Evolutionary conservation across 2,113 vertebrate species (phyloP), one percentile per base, ranked within the genome.

Genomic region (Sigmodon hispidus): DNA sequence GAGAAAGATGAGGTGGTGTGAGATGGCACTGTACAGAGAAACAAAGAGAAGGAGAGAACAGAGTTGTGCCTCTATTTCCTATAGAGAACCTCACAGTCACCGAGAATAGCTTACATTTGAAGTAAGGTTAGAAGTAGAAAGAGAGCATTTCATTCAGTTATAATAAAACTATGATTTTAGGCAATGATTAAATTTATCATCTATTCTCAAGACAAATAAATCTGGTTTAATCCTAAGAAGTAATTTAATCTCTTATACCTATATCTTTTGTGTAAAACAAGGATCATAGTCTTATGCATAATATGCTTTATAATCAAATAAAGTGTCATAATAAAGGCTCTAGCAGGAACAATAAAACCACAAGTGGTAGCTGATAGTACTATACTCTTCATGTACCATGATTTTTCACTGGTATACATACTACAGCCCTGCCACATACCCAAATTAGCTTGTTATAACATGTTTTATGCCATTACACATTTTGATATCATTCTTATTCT

Each of bases 261-360:
- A 73, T 19, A 6, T 85, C 48, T 87, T 87, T 93, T 59, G 55
- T 69, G 15, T 85, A 89, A 94, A 91, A 93, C 75, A 22, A 87
- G n/a, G 31, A 91, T 94, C 34, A 40, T 50, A 90, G 80, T 86
- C 22, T 89, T 61, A 72, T 61, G 29, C 24, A 40, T 29, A 77
- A 19, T 76, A 1, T 89, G 22, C 57, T 85, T 43, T 16, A 76
- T 34, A 26, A 83, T 52, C 89, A 83, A 91, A 45, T 76, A 1
- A 89, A 94, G 91, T 48, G 7, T 52, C 57, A 86, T 52, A 63
- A 15, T 84, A 63, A 89, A 84, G 50, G 50, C 24, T 6, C 76
- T 81, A 81, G 57, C 3, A 48, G 72, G 45, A 85, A 15, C 72
- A 83, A 72, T 26, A 80, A 83, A 81, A 11, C 13, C 5, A 72